Evolutionary conservation across 2,888 invertebrate genomes (phyloP).

Genomic region (Acleris laterana): DNA sequence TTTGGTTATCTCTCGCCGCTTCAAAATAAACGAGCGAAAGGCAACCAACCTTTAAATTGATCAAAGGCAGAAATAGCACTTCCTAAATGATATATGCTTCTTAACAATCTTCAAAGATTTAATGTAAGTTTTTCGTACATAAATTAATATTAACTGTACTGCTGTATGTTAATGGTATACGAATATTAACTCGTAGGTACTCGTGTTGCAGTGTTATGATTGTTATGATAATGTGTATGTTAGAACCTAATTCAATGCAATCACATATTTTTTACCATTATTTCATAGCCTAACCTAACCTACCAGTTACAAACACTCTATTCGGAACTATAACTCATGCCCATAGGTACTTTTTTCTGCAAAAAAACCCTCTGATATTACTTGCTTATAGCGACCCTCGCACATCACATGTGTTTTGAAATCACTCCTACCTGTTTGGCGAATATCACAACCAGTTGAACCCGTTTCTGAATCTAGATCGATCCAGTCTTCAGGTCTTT

Average conservation of each 20-base stretch:
- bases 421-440: conserved; percentile 26
- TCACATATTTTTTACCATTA: too few relatives aligned
- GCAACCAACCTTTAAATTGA: conserved; percentile 39
- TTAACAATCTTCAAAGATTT: not conserved
- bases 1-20: conserved; percentile 42
- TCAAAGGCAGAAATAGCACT: conserved; percentile 14
- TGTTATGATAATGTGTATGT: too few relatives aligned
- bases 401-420: conserved; percentile 17
- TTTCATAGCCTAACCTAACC: too few relatives aligned
- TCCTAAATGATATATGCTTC: conserved; percentile 9
- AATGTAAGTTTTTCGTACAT: not conserved
- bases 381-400: not conserved
- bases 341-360: too few relatives aligned
- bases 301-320: too few relatives aligned
- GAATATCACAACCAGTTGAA: conserved; percentile 28
- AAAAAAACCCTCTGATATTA: too few relatives aligned
- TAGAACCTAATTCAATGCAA: too few relatives aligned
- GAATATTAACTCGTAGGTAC: too few relatives aligned
- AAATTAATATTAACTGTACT: too few relatives aligned
- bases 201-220: too few relatives aligned
- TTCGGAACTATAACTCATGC: too few relatives aligned
- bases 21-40: conserved; percentile 55
- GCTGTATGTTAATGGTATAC: too few relatives aligned
- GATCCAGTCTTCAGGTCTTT: conserved; percentile 34
- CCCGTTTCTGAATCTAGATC: conserved; percentile 32